Evolutionary conservation across 1,140 invertebrate species (phyloP), one percentile per base, ranked within the genome.

Genomic region (Gryllus bimaculatus): DNA sequence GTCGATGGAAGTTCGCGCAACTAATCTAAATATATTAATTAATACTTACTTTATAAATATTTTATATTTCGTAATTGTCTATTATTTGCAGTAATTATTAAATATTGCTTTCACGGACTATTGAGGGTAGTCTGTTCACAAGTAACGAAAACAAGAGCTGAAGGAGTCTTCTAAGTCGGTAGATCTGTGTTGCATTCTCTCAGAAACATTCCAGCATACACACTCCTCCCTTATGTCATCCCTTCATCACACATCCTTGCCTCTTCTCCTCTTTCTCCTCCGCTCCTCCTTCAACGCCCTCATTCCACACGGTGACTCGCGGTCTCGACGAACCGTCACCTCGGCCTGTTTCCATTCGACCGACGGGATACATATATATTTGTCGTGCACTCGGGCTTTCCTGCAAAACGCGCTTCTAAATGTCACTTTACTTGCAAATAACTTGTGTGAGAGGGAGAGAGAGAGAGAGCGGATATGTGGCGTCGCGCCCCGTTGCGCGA

Each of bases 401-500:
- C 18, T 10, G 54, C 54, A 18, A 66, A 66, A 66, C 54, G 54
- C 54, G 54, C 54, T 66, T 39, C 54, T 66, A 66, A 66, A 66
- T 66, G 54, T 66, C 54, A 66, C 54, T 66, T 66, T 66, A 66
- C 54, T 66, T 66, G 54, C 54, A 66, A 66, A 66, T 66, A 66
- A 66, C 54, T 66, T 18, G 54, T 18, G 54, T 13, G 54, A 3
- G 54, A 8, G 49, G 49, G n/a, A 54, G 8, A 54, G 49, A 18
- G 10, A 66, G 54, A 18, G 10, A 18, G 54, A 66, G 18, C 10
- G 7, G 54, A 10, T 66, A 13, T 7, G 54, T 13, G 54, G 10
- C 18, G 54, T 7, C 54, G 54, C 10, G 18, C 54, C 54, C 2
- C 54, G 54, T 7, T 66, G 2, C 54, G 54, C 54, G 26, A 5